Conservation (phyloP, 2,113 vertebrate species). For the Meriones unguiculatus region DNA sequence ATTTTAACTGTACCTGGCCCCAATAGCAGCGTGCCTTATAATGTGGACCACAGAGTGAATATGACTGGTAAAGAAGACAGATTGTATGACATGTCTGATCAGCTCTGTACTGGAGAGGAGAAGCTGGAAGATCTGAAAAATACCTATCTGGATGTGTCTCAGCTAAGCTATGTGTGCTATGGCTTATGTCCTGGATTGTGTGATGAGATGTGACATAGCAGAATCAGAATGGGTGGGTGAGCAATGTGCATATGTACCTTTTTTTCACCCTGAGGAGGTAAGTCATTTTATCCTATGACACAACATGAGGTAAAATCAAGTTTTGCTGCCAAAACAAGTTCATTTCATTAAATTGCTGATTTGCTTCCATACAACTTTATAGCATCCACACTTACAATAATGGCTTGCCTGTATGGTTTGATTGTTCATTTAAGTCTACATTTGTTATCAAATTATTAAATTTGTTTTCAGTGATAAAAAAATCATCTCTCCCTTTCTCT, state of each 20-base stretch:
- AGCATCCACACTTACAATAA: too few species aligned
- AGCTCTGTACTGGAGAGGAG: slow-evolving; percentile 88
- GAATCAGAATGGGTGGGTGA: rapidly evolving
- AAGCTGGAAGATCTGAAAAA: slow-evolving; percentile 86
- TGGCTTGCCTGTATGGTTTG: too few species aligned
- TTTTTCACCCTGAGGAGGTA: slow-evolving; percentile 92
- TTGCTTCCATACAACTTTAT: slow-evolving; percentile 6
- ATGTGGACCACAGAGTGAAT: slow-evolving; percentile 79
- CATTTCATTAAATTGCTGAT: background rate
- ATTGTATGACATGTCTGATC: slow-evolving; percentile 69
- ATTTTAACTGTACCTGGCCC: slow-evolving; percentile 92
- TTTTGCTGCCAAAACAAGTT: background rate
- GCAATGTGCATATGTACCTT: slow-evolving; percentile 86
- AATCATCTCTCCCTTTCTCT: too few species aligned
- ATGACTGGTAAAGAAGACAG: slow-evolving; percentile 72
- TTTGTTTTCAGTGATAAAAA: background rate
- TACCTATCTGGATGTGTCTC: slow-evolving; percentile 90
- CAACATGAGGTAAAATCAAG: background rate
- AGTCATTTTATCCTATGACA: background rate
- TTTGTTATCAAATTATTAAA: background rate
- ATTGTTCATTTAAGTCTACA: too few species aligned
- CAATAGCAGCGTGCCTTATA: slow-evolving; percentile 71
- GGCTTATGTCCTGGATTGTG: slow-evolving; percentile 88
- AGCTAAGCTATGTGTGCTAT: slow-evolving; percentile 92
- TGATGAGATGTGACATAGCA: slow-evolving; percentile 73